Evolutionary conservation across 2,113 vertebrate genomes (phyloP).

Genomic region (Colius striatus): DNA sequence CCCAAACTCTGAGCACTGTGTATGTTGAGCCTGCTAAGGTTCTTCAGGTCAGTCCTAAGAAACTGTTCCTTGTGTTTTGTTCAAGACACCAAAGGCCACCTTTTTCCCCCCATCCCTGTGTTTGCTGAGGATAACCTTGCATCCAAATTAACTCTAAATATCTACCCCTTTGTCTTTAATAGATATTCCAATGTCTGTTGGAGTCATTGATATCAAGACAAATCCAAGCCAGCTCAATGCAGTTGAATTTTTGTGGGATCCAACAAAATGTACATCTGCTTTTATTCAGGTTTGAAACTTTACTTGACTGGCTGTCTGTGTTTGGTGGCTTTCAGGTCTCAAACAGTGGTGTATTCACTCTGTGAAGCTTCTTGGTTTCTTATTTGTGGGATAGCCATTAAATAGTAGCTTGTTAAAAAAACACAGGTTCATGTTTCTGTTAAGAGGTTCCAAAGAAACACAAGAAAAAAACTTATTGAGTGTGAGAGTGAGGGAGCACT

Average conservation of each 20-base stretch:
- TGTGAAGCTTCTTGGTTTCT: background rate
- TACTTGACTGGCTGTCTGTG: slow-evolving; percentile 38
- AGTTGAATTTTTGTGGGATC: slow-evolving; percentile 87
- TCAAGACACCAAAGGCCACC: background rate
- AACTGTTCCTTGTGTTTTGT: background rate
- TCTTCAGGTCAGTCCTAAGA: background rate
- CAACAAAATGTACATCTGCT: slow-evolving; percentile 85
- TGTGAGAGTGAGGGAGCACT: too few species aligned
- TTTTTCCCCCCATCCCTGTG: background rate
- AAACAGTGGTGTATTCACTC: background rate
- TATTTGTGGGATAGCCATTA: background rate
- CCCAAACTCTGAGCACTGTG: background rate
- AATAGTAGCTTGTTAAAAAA: background rate
- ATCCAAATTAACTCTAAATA: background rate
- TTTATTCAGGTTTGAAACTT: slow-evolving; percentile 86
- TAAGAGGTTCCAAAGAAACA: too few species aligned
- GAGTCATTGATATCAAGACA: slow-evolving; percentile 85
- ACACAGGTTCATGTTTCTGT: background rate
- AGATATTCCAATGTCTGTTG: slow-evolving; percentile 89
- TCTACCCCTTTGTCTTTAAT: slow-evolving; percentile 28
- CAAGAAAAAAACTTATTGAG: too few species aligned
- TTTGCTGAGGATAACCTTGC: background rate
- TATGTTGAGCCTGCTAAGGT: background rate
- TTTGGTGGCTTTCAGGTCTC: slow-evolving; percentile 21
- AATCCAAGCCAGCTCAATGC: slow-evolving; percentile 85